Evolutionary conservation across 2,888 invertebrate genomes (phyloP), one percentile per base, ranked within the genome.

Genomic region (Dynastes hyllus): DNA sequence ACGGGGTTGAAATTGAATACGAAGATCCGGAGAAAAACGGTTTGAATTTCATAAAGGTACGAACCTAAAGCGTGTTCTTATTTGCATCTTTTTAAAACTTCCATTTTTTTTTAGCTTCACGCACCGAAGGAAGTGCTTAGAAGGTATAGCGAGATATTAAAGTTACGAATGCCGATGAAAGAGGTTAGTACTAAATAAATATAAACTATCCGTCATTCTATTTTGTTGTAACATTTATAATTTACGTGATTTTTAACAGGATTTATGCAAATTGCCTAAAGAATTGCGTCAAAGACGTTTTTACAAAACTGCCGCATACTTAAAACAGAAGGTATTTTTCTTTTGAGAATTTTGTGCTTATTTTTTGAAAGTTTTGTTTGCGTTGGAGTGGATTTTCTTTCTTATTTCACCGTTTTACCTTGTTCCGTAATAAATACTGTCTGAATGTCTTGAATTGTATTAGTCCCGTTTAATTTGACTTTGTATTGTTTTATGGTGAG

Each of bases 111-210:
- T 73, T 86, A 98, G 93, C 92, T 98, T 80, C 96, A 97, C 89
- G 96, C 96, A 0, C 96, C 98, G 0, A 89, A 92, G 83, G 92
- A 94, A 86, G 96, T 98, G 5, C 89, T 98, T 73, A 92, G 94
- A 83, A 92, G 96, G 84, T 98, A 98, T 89, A 94, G 96, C 80
- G 98, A 98, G 90, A 95, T 97, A 85, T 91, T 98, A 84, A 97
- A 98, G 88, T 91, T 98, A 32, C 92, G 97, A 87, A 94, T 98
- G 95, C 97, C 98, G 2, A 98, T 98, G 96, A 96, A 95, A 92
- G 95, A 94, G 91, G 93, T 95, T 87, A 86, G 86, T 80, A 22
- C 22, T 45, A 8, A 22, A 22, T 27, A 22, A 13, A 69, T 5
- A n/a, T 51, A 16, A n/a, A 29, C 32, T 55, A 51, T n/a, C 29